Conservation (phyloP, 92 coral and sea anemone species). For the Phenganax marumi region DNA sequence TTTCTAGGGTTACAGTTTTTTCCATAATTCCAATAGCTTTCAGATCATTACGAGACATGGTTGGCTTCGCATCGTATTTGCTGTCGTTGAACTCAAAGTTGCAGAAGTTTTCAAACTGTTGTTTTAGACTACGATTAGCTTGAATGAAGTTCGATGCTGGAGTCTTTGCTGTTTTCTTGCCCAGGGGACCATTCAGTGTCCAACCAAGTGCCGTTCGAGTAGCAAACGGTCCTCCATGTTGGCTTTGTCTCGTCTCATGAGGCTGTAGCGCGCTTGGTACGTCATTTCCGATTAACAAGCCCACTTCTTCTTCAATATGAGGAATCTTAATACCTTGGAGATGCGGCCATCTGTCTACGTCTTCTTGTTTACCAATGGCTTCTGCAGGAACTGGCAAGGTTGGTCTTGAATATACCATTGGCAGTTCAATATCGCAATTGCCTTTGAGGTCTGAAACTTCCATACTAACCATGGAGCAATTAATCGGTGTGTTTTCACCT, state of each 20-base stretch:
- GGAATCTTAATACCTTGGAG: conserved; percentile 23
- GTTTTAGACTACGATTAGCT: conserved; percentile 17
- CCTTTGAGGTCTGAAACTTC: conserved; percentile 21
- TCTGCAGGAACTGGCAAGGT: too few species aligned
- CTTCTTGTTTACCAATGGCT: conserved; percentile 25
- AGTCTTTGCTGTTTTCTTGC: conserved; percentile 18
- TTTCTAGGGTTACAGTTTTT: conserved; percentile 5
- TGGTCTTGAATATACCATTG: conserved; percentile 20
- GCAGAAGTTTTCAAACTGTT: conserved; percentile 48
- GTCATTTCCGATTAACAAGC: too few species aligned
- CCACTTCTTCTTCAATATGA: too few species aligned
- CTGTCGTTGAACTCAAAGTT: conserved; percentile 50
- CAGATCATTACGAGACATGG: conserved; percentile 52
- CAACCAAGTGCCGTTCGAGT: conserved; percentile 55
- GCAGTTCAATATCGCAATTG: conserved; percentile 13
- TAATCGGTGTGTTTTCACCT: not conserved
- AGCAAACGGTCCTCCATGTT: conserved; percentile 46
- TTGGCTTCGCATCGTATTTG: not conserved
- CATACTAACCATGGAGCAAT: conserved; percentile 23
- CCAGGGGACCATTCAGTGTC: conserved; percentile 61
- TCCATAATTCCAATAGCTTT: conserved; percentile 48
- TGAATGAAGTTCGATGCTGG: conserved; percentile 33
- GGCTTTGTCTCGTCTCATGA: conserved; percentile 18
- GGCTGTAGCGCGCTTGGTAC: conserved; percentile 46
- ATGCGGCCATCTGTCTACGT: conserved; percentile 49